Evolutionary conservation across 2,888 invertebrate genomes (phyloP).

Genomic region (Rapana venosa): DNA sequence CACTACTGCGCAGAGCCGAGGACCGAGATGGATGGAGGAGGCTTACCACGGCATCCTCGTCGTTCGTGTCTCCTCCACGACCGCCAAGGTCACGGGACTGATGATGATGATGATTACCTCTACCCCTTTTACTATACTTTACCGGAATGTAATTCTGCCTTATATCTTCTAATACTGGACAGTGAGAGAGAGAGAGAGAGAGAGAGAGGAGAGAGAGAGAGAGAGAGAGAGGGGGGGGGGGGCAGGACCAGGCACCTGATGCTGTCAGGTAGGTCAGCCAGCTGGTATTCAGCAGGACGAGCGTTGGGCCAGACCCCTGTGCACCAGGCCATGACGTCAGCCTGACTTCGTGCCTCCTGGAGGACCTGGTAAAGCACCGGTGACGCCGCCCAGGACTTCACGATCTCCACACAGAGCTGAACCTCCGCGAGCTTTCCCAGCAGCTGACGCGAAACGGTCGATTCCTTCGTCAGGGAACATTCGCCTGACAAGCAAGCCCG

Average conservation of each 20-base stretch:
- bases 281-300: not conserved
- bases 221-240: not conserved
- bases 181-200: not conserved
- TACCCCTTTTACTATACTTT: no score
- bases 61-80: no score
- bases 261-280: not conserved
- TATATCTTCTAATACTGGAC: no score
- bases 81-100: no score
- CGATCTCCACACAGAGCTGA: not conserved
- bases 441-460: not conserved
- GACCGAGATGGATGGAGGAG: no score
- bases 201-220: not conserved
- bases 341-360: not conserved
- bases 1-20: no score
- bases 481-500: no score
- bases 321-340: constrained; percentile 15
- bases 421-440: not conserved
- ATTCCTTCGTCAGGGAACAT: not conserved
- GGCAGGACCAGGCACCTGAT: not conserved
- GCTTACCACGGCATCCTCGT: no score
- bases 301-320: constrained; percentile 13
- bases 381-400: constrained; percentile 32
- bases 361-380: constrained; percentile 8
- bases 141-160: no score
- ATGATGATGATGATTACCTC: no score